phyloP scores from a whole-genome alignment of 2,113 vertebrate species.

The rat (Rattus norvegicus) region GRCr8 NC_086022.1:58191501-58192000 shows the following conservation, averaged over 20 bases:
- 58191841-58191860: conserved; percentile 20
- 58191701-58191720: neutral
- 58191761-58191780: conserved; percentile 52
- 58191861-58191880: conserved; percentile 65
- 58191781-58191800: neutral
- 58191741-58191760: conserved; percentile 37
- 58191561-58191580: no score
- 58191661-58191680: conserved; percentile 17
- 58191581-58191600: conserved; percentile 4
- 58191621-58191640: neutral
- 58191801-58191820: conserved; percentile 25
- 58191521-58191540: no score
- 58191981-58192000: conserved; percentile 76
- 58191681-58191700: neutral
- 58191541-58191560: no score
- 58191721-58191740: conserved; percentile 1
- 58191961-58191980: conserved; percentile 73
- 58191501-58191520: no score
- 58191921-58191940: conserved; percentile 47
- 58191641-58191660: neutral
- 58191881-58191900: conserved; percentile 48
- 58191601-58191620: neutral
- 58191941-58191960: conserved; percentile 58
- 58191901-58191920: conserved; percentile 55
- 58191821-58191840: conserved; percentile 47